phyloP scores from a whole-genome alignment of 30 jellyfish, hydroid and myxozoan species.

The Pelagia noctiluca region DNA sequence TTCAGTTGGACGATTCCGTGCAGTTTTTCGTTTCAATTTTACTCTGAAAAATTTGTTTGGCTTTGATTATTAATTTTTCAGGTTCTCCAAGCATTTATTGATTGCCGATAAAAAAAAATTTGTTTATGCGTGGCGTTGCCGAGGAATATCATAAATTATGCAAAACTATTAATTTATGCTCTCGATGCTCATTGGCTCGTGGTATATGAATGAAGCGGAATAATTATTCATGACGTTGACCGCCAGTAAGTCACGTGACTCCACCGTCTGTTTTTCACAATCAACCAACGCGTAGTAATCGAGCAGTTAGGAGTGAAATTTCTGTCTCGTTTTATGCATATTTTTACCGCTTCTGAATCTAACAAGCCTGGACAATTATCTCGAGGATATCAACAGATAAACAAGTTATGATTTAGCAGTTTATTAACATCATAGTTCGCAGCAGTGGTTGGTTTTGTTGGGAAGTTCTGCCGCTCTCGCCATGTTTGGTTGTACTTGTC shows the following conservation, averaged over 20 bases:
- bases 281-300: slow-evolving; percentile 67
- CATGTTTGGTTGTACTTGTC: slow-evolving; percentile 69
- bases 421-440: neutral
- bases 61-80: no score
- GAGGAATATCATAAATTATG: neutral
- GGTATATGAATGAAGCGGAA: neutral
- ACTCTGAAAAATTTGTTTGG: neutral
- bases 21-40: no score
- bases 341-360: neutral
- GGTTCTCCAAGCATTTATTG: neutral
- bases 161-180: neutral
- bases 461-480: slow-evolving; percentile 38
- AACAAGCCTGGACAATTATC: neutral
- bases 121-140: neutral
- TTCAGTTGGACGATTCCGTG: no score
- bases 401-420: neutral
- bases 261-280: slow-evolving; percentile 70
- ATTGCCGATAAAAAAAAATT: neutral
- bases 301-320: slow-evolving; percentile 17
- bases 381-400: neutral
- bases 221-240: slow-evolving; percentile 11
- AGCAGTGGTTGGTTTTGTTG: slow-evolving; percentile 12
- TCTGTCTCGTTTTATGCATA: slow-evolving; percentile 1
- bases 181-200: neutral
- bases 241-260: neutral